A percentile compares a stretch with the other conserved stretches of the same genome.
These are phyloP conservation scores for Sebastes umbrosus DNA, from an alignment of 2,797 vertebrate species.

Conservation along the genomic window DNA sequence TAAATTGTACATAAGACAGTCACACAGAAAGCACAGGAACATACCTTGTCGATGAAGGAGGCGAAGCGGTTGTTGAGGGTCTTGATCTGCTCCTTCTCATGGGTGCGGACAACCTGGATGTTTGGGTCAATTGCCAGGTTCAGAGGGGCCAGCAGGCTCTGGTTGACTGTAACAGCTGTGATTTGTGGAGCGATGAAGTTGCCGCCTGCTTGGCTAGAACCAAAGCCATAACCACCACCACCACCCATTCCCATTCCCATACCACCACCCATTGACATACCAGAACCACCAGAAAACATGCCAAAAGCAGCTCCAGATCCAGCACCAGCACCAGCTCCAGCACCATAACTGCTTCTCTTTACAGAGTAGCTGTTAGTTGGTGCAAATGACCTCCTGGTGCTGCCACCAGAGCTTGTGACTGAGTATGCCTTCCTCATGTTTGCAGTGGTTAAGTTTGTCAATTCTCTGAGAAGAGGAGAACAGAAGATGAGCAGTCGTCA, in stretches of 20 bases:
- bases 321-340: background rate
- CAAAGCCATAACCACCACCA: background rate
- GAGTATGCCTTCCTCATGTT: conserved; percentile 37
- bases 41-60: conserved; percentile 94
- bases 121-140: conserved; percentile 88
- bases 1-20: background rate
- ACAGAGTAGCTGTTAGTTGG: conserved; percentile 14
- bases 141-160: conserved; percentile 88
- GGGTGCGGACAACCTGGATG: conserved; percentile 88
- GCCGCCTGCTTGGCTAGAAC: background rate
- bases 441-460: background rate
- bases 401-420: background rate
- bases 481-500: conserved; percentile 64
- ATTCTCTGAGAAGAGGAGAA: conserved; percentile 41
- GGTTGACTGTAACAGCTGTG: conserved; percentile 88
- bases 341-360: background rate
- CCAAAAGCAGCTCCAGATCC: background rate
- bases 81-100: conserved; percentile 98
- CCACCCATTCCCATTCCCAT: background rate
- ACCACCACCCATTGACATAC: background rate
- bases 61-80: conserved; percentile 95
- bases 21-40: conserved; percentile 24
- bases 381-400: conserved; percentile 3
- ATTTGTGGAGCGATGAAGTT: conserved; percentile 60
- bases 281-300: background rate